Percentiles rank a stretch among this genome's conserved stretches.
Evolutionary conservation across 2,888 invertebrate genomes (phyloP).

Genomic region (Teleiodes luculella): DNA sequence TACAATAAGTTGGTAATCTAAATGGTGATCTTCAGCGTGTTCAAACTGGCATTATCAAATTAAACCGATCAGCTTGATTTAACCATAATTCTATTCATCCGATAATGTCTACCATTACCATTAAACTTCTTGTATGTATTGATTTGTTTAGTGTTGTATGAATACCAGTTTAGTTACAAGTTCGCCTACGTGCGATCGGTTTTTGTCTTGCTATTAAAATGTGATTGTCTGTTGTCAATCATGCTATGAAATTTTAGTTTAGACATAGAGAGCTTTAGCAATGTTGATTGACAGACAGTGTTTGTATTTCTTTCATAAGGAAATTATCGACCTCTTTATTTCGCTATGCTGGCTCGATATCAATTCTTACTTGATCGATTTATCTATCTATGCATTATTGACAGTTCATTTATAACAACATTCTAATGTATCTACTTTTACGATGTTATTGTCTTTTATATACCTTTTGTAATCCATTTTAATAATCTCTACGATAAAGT

Average conservation of each 20-base stretch:
- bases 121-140: slow-evolving; percentile 4
- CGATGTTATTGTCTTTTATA: slow-evolving; percentile 12
- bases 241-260: slow-evolving; percentile 34
- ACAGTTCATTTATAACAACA: slow-evolving; percentile 36
- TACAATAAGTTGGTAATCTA: slow-evolving; percentile 11
- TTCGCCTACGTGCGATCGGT: slow-evolving; percentile 44
- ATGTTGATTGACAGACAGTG: slow-evolving; percentile 47
- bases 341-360: slow-evolving; percentile 21
- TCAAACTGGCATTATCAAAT: slow-evolving; percentile 13
- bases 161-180: slow-evolving; percentile 22
- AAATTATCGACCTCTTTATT: slow-evolving; percentile 39
- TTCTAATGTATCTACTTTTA: slow-evolving; percentile 15
- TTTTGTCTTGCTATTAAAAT: slow-evolving; percentile 46
- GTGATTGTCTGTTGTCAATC: slow-evolving; percentile 50
- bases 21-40: slow-evolving; percentile 3
- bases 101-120: neutral
- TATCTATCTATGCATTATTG: slow-evolving; percentile 33
- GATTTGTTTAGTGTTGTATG: slow-evolving; percentile 11
- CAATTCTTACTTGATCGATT: too few relatives aligned
- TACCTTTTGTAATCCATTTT: slow-evolving; percentile 29
- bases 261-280: slow-evolving; percentile 35
- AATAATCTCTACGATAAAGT: slow-evolving; percentile 34
- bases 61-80: slow-evolving; percentile 9
- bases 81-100: slow-evolving; percentile 12
- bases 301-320: slow-evolving; percentile 32